Conservation (phyloP, 1,140 invertebrate species). For the Trinorchestia longiramus region DNA sequence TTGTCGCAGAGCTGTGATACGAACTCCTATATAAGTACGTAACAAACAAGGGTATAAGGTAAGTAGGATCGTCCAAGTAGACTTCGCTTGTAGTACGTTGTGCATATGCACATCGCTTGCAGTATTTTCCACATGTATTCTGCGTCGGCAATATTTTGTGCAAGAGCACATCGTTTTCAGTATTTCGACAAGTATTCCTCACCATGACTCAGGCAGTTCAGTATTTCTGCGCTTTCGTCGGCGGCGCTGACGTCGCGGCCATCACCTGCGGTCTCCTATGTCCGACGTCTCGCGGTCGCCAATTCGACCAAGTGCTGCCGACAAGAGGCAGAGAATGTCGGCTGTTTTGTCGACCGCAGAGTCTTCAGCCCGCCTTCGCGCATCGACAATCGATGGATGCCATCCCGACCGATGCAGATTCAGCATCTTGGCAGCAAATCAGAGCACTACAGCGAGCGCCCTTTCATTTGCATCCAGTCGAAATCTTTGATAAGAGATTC, state of each 20-base stretch:
- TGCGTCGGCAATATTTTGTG: too few species aligned
- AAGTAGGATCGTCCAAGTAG: too few species aligned
- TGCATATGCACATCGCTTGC: too few species aligned
- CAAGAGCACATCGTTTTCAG: too few species aligned
- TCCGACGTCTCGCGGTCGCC: not conserved
- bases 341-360: not conserved
- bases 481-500: not conserved
- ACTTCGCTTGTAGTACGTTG: too few species aligned
- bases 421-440: constrained; percentile 18
- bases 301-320: not conserved
- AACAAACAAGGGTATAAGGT: too few species aligned
- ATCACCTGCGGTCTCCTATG: not conserved
- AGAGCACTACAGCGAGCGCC: not conserved
- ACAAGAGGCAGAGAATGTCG: not conserved
- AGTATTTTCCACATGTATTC: too few species aligned
- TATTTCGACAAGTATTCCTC: too few species aligned
- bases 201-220: too few species aligned
- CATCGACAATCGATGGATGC: constrained; percentile 36
- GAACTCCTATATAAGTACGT: too few species aligned
- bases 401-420: not conserved
- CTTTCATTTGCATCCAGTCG: not conserved
- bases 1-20: too few species aligned
- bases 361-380: not conserved
- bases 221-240: not conserved
- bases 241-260: not conserved